A percentile compares a stretch with the other conserved stretches of the same genome.
Conservation (phyloP, 2,797 vertebrate species). For the Gouania willdenowi region DNA sequence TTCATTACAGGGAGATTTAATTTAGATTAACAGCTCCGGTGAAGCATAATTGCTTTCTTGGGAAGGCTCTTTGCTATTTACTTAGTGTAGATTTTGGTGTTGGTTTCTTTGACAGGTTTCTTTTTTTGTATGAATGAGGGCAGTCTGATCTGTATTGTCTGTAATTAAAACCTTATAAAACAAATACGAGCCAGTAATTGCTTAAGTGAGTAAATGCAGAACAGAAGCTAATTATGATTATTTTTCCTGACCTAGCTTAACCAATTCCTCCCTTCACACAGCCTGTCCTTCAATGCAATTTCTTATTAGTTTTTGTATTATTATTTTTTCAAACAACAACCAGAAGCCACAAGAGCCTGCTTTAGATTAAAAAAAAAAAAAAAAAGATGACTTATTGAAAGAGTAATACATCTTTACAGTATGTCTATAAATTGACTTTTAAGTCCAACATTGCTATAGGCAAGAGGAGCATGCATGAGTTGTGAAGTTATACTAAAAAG, state of each 20-base stretch:
- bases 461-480: no score
- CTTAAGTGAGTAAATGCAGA: constrained; percentile 43
- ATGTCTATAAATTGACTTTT: no score
- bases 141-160: constrained; percentile 39
- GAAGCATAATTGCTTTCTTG: constrained; percentile 58
- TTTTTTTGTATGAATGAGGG: constrained; percentile 37
- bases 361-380: constrained; percentile 16
- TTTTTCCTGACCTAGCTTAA: constrained; percentile 30
- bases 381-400: background rate
- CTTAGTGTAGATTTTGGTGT: constrained; percentile 62
- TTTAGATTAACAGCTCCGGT: constrained; percentile 69
- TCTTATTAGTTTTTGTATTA: no score
- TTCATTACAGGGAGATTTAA: constrained; percentile 74
- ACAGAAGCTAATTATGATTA: constrained; percentile 41
- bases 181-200: constrained; percentile 43
- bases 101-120: constrained; percentile 43
- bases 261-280: constrained; percentile 11
- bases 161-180: constrained; percentile 37
- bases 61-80: constrained; percentile 60
- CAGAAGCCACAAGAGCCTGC: constrained; percentile 13
- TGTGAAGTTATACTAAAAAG: no score
- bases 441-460: background rate
- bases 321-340: no score
- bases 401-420: constrained; percentile 30
- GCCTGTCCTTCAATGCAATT: constrained; percentile 37